These are phyloP conservation scores for Hoplodrina blanda DNA, from an alignment of 2,888 invertebrate genomes.

Conservation along the genomic window DNA sequence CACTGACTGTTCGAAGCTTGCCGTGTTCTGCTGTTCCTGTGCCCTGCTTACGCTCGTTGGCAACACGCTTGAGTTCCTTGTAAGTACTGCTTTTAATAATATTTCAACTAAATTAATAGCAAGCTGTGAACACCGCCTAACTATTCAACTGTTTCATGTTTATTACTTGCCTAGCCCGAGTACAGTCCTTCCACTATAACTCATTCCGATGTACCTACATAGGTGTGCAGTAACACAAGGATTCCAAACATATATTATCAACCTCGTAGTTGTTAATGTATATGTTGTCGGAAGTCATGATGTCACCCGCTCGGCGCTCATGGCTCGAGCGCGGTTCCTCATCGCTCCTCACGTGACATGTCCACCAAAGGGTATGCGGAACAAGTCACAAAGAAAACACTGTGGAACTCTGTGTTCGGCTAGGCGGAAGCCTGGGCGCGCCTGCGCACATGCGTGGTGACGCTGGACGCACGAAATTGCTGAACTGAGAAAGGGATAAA, in stretches of 20 bases:
- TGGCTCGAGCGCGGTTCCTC: slow-evolving; percentile 13
- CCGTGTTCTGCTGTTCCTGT: background rate
- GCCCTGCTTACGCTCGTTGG: no score
- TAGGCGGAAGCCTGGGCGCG: slow-evolving; percentile 5
- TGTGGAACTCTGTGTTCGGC: slow-evolving; percentile 16
- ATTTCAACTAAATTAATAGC: background rate
- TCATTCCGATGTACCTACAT: background rate
- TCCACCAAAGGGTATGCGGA: slow-evolving; percentile 42
- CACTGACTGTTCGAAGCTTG: background rate
- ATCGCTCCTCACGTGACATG: slow-evolving; percentile 29
- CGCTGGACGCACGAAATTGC: background rate
- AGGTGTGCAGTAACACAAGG: background rate
- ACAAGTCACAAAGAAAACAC: slow-evolving; percentile 39
- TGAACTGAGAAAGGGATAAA: no score
- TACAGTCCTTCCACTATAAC: background rate
- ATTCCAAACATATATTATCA: background rate
- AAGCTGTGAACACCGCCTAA: background rate
- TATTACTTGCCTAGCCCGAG: background rate
- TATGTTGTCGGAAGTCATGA: slow-evolving; percentile 27
- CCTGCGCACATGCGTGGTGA: background rate
- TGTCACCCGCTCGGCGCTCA: slow-evolving; percentile 29
- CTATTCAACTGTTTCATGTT: background rate
- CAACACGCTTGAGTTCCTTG: no score
- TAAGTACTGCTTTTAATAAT: no score
- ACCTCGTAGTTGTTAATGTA: background rate